Conservation (phyloP, 2,888 invertebrate species). For the Epistrophe grossulariae region DNA sequence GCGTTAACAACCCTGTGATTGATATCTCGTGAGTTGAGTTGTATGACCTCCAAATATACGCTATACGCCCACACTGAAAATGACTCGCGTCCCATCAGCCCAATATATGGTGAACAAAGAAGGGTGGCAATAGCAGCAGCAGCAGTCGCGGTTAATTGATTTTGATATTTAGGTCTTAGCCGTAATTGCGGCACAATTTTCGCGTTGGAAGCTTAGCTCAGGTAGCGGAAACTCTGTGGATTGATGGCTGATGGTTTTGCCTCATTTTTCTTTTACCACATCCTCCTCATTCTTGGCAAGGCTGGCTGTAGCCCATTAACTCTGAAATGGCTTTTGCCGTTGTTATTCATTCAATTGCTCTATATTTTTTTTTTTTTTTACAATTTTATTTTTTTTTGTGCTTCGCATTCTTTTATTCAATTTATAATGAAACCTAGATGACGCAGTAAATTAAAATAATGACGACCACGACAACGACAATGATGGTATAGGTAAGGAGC, state of each 20-base stretch:
- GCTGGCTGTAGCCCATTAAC: slow-evolving; percentile 63
- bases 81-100: slow-evolving; percentile 4
- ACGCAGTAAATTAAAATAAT: slow-evolving; percentile 75
- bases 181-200: slow-evolving; percentile 67
- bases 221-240: slow-evolving; percentile 46
- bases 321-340: slow-evolving; percentile 60
- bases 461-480: slow-evolving; percentile 36
- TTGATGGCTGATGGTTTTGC: slow-evolving; percentile 59
- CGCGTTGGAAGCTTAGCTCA: slow-evolving; percentile 36
- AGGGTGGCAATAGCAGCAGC: slow-evolving; percentile 47
- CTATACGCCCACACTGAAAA: background rate
- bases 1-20: slow-evolving; percentile 69
- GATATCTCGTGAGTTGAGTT: slow-evolving; percentile 58
- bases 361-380: slow-evolving; percentile 32
- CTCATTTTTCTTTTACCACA: slow-evolving; percentile 27
- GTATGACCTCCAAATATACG: slow-evolving; percentile 60
- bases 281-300: background rate
- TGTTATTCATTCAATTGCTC: slow-evolving; percentile 60
- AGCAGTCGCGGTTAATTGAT: slow-evolving; percentile 72
- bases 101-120: background rate
- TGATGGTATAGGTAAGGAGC: slow-evolving; percentile 4
- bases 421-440: slow-evolving; percentile 74
- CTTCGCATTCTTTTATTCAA: slow-evolving; percentile 57
- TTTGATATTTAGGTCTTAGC: slow-evolving; percentile 70
- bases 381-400: background rate